A percentile compares a stretch with the other conserved stretches of the same genome.
Evolutionary conservation across 2,797 vertebrate species (phyloP).

Genomic region (Ataeniobius toweri): DNA sequence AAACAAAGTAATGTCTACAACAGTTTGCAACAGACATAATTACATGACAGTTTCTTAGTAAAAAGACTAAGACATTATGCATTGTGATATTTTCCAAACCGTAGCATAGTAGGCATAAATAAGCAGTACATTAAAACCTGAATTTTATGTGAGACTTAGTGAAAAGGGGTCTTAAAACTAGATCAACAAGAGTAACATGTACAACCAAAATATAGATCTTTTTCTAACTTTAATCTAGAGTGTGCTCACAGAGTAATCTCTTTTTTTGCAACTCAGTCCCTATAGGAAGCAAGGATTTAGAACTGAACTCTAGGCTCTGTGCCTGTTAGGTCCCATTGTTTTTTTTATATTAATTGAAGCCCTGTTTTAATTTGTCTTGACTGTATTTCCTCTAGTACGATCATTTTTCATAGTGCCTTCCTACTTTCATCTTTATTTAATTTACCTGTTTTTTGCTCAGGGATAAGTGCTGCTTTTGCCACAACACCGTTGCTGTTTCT

Average conservation of each 20-base stretch:
- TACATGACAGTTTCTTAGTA: background rate
- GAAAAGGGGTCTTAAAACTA: too few relatives aligned
- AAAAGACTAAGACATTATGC: background rate
- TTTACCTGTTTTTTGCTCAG: background rate
- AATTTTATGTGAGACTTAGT: too few relatives aligned
- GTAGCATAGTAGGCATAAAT: too few relatives aligned
- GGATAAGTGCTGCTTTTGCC: constrained; percentile 27
- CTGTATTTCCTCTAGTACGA: background rate
- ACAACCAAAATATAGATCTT: too few relatives aligned
- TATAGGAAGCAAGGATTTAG: background rate
- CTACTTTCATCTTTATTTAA: background rate
- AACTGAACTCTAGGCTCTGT: background rate
- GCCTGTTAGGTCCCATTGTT: background rate
- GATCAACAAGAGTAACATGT: too few relatives aligned
- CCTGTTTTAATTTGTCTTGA: background rate
- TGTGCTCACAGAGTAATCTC: background rate
- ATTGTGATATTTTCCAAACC: too few relatives aligned
- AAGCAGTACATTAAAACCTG: too few relatives aligned
- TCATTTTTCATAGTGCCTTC: background rate
- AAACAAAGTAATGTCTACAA: background rate
- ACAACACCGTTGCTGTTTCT: constrained; percentile 32
- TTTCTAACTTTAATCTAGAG: background rate
- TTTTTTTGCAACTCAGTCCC: background rate
- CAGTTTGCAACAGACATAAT: background rate
- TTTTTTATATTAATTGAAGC: background rate